Evolutionary conservation across 37 sponge, comb jelly and placozoan genomes (phyloP).

Genomic region (Beroe forskalii): DNA sequence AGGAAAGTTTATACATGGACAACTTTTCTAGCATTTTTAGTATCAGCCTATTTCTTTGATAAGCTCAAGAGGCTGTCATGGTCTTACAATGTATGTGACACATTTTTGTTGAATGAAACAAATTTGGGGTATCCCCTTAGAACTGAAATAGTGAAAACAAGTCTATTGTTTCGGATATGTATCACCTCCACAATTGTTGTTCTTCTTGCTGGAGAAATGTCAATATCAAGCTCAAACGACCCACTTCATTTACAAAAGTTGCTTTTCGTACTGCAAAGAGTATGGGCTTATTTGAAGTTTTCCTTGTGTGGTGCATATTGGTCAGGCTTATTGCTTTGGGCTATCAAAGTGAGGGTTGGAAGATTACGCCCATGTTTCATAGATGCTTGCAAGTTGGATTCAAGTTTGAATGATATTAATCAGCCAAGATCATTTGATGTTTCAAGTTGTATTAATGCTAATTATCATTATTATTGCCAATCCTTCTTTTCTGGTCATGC

Average conservation of each 20-base stretch:
- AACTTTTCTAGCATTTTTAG: not conserved
- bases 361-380: slow-evolving; percentile 40
- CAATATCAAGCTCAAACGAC: not conserved
- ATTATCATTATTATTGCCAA: slow-evolving; percentile 37
- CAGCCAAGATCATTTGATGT: not conserved
- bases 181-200: not conserved
- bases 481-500: slow-evolving; percentile 64
- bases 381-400: not conserved
- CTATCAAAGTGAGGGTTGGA: slow-evolving; percentile 37
- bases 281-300: not conserved
- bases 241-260: too few relatives aligned
- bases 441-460: not conserved
- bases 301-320: not conserved
- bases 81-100: slow-evolving; percentile 31
- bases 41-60: not conserved
- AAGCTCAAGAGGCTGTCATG: not conserved
- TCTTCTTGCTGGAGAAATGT: not conserved
- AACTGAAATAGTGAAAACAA: not conserved
- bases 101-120: not conserved
- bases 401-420: not conserved
- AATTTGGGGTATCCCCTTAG: not conserved
- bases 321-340: slow-evolving; percentile 33
- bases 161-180: not conserved
- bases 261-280: too few relatives aligned
- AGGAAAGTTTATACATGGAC: too few relatives aligned